Base-by-base conservation (phyloP, 2,797 vertebrate species). In the Anguilla anguilla region DNA sequence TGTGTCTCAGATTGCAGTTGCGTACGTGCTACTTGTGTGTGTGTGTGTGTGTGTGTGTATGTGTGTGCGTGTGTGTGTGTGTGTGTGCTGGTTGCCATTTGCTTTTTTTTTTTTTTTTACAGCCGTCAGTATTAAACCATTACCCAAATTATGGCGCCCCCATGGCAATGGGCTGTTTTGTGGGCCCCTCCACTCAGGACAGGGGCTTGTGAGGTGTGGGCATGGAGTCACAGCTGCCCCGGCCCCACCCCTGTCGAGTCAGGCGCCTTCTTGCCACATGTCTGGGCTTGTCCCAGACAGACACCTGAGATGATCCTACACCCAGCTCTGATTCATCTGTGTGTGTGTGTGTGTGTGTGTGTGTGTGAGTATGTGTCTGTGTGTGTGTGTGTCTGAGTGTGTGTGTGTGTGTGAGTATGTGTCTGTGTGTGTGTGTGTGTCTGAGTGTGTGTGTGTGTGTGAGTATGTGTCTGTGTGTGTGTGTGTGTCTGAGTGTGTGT, bases 231-330 rank as follows among this genome's bases (percentile, higher is more conserved):
- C 17, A 4, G 31, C 72, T 19, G 3, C 72, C 35, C 35, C 10
- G 2, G 13, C 5, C 31, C 19, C 39, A 49, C 43, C 77, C 77
- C 77, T 25, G 19, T 6, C 91, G 91, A 92, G 87, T 93, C 90
- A 93, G 86, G 77, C 79, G 22, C 31, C 86, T 93, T 93, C 90
- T 89, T 87, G 92, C 91, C 91, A 92, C 95, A 93, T 93, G 94
- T 88, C 84, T 82, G 87, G 91, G 92, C 94, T 83, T 93, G 95
- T 92, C 91, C 93, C 88, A 92, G 92, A 88, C 94, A 94, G 94
- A 95, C 94, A 94, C 94, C 91, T 92, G 90, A 93, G 90, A 94
- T 88, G 87, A 92, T 91, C 90, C 91, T 90, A 88, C 83, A 83
- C 84, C 84, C 82, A 86, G 86, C 87, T 94, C 87, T 96, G 94